Percentiles rank a stretch among this genome's conserved stretches.
These are phyloP conservation scores for Drosophila aldrichi DNA, from an alignment of 2,888 invertebrate species.

Conservation along the genomic window DNA sequence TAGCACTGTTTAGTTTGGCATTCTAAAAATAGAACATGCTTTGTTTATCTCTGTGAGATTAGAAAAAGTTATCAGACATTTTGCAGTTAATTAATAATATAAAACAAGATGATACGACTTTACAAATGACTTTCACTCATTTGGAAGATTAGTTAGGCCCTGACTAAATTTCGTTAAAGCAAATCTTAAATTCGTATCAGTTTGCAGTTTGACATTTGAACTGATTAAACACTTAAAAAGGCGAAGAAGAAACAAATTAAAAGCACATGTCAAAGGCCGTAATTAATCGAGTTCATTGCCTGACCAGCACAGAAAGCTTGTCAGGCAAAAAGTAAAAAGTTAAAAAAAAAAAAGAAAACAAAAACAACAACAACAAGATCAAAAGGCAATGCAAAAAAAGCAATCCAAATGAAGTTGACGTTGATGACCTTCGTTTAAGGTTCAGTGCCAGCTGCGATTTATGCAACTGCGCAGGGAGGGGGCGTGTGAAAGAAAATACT, in stretches of 20 bases:
- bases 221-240: conserved; percentile 11
- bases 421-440: conserved; percentile 75
- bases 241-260: neutral
- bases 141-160: neutral
- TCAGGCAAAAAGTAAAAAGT: conserved; percentile 26
- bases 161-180: neutral
- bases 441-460: conserved; percentile 63
- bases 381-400: conserved; percentile 40
- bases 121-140: neutral
- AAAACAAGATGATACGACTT: neutral
- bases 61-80: neutral
- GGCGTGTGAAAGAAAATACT: conserved; percentile 34
- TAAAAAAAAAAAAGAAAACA: neutral
- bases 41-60: conserved; percentile 2
- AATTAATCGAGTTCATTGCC: conserved; percentile 75
- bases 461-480: conserved; percentile 30
- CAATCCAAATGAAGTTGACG: conserved; percentile 54
- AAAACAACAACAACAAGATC: conserved; percentile 18
- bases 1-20: neutral
- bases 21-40: neutral
- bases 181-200: neutral
- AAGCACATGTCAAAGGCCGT: conserved; percentile 66
- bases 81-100: neutral
- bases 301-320: conserved; percentile 45
- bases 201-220: conserved; percentile 57